Evolutionary conservation across 2,797 vertebrate genomes (phyloP).

Genomic region (Pipistrellus pipistrellus): DNA sequence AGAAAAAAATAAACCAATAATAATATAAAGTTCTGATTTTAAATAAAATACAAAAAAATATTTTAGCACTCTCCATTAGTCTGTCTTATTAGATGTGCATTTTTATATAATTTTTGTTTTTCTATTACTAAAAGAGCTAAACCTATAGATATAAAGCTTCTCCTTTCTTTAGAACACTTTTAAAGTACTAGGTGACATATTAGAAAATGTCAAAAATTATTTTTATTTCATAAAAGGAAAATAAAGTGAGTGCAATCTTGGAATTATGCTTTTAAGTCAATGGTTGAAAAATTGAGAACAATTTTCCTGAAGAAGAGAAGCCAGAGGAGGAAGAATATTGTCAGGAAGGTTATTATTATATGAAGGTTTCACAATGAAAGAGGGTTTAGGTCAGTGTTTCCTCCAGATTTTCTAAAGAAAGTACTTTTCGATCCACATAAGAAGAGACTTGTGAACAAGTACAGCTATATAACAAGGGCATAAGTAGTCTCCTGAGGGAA

Average conservation of each 20-base stretch:
- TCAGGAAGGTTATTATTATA: background rate
- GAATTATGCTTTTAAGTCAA: background rate
- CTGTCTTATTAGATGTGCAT: background rate
- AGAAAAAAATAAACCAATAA: background rate
- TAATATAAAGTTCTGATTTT: background rate
- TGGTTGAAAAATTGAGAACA: background rate
- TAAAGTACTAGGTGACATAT: background rate
- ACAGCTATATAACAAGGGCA: background rate
- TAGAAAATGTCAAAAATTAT: background rate
- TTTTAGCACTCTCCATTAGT: background rate
- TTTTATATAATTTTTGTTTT: background rate
- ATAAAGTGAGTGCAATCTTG: background rate
- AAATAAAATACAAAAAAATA: background rate
- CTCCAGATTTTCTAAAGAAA: background rate
- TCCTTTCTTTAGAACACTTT: background rate
- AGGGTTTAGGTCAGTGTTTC: background rate
- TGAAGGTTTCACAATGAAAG: background rate
- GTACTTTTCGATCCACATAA: background rate
- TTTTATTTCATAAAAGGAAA: background rate
- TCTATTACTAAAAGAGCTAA: background rate
- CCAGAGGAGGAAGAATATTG: background rate
- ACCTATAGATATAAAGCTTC: background rate
- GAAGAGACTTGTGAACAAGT: background rate
- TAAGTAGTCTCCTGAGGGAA: background rate
- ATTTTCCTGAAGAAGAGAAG: background rate